Percentiles rank a stretch among this genome's conserved stretches.
Conservation (phyloP, 2,797 vertebrate genomes). For the Gephyroberyx darwinii region DNA sequence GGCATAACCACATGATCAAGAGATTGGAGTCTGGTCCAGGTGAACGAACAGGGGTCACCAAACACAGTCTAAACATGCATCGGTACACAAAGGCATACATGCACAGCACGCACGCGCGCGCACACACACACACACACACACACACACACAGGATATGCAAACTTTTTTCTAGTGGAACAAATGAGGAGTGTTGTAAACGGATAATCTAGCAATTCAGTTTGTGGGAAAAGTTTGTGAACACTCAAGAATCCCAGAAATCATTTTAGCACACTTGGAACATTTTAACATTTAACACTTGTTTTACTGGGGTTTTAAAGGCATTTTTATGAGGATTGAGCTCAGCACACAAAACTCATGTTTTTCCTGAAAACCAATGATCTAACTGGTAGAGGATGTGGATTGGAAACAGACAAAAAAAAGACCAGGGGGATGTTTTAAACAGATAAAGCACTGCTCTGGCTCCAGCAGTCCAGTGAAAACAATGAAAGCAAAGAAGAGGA, state of each 20-base stretch:
- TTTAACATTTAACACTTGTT: slow-evolving; percentile 47
- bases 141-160: slow-evolving; percentile 22
- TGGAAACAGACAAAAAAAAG: slow-evolving; percentile 48
- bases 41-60: slow-evolving; percentile 43
- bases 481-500: slow-evolving; percentile 22
- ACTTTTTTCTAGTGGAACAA: slow-evolving; percentile 66
- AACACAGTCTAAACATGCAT: slow-evolving; percentile 29
- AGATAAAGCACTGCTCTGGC: slow-evolving; percentile 40
- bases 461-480: slow-evolving; percentile 28
- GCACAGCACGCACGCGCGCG: not conserved
- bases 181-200: slow-evolving; percentile 49
- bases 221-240: slow-evolving; percentile 29
- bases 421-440: slow-evolving; percentile 58
- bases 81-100: slow-evolving; percentile 20
- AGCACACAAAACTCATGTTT: slow-evolving; percentile 38
- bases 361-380: slow-evolving; percentile 54
- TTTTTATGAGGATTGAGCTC: slow-evolving; percentile 31
- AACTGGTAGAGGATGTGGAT: slow-evolving; percentile 55
- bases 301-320: slow-evolving; percentile 44
- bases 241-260: slow-evolving; percentile 22
- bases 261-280: slow-evolving; percentile 38
- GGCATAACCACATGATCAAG: slow-evolving; percentile 74
- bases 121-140: slow-evolving; percentile 3
- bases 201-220: slow-evolving; percentile 38
- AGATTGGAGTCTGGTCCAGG: slow-evolving; percentile 54